Evolutionary conservation across 2,888 invertebrate species (phyloP), one percentile per base, ranked within the genome.

Genomic region (Cephus pygmeus): DNA sequence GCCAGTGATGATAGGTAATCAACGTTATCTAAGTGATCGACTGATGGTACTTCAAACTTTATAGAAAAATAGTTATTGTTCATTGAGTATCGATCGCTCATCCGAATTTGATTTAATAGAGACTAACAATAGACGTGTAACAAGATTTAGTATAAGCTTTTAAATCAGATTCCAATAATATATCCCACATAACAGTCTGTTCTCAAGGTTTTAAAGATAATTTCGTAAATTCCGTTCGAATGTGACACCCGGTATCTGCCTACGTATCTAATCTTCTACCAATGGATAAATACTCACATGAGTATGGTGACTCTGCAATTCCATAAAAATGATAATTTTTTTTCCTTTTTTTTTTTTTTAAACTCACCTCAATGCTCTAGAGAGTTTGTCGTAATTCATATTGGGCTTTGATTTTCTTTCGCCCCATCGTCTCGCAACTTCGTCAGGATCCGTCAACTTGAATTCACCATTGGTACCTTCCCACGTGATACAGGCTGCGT

Each of bases 341-440:
- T 9, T 6, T 2, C 6, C 4, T 15, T 1, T 15, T 9, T 40
- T 23, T 1, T n/a, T n/a, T 9, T 23, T 56, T 9, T 9, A 6
- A 73, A 85, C 92, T 93, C 94, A 99, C 95, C 98, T 96, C 90
- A 99, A 94, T 76, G 99, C 99, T 86, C 99, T 95, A 92, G 98
- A 98, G 88, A 99, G 95, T 93, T 99, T 99, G 93, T 99, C 99
- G 93, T 99, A 99, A 93, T 99, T 99, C 99, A 99, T 99, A 93
- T 99, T 99, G 73, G 99, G 99, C 92, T 99, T 99, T 84, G 98
- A 98, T 92, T 99, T 99, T 83, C 99, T 94, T 92, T 99, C 99
- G 79, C 99, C 99, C 99, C 99, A 99, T 88, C 99, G 94, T 84
- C 98, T 94, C 30, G 99, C 99, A 81, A 98, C 98, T 91, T 99